Percentiles rank a stretch among this genome's conserved stretches.
Conservation (phyloP, 2,888 invertebrate genomes). For the Chalcosyrphus nemorum region DNA sequence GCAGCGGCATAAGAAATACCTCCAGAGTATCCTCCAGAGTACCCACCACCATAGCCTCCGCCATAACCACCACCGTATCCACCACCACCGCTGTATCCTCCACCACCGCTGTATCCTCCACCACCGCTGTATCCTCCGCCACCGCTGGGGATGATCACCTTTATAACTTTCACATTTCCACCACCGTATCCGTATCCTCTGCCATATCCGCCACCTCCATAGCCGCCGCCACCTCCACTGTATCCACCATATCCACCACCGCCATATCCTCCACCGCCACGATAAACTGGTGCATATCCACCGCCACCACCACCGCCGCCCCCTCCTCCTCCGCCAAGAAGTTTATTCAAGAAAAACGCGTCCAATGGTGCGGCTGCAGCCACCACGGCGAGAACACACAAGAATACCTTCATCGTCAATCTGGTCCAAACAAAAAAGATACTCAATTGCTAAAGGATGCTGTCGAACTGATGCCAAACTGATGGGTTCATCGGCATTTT, state of each 20-base stretch:
- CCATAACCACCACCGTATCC: slow-evolving; percentile 40
- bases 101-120: slow-evolving; percentile 33
- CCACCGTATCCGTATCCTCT: slow-evolving; percentile 33
- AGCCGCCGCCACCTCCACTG: slow-evolving; percentile 50
- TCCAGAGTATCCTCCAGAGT: slow-evolving; percentile 15
- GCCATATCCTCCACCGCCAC: slow-evolving; percentile 35
- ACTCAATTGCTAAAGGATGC: slow-evolving; percentile 52
- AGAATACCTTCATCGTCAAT: slow-evolving; percentile 55
- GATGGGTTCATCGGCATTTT: slow-evolving; percentile 38
- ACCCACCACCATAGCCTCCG: slow-evolving; percentile 48
- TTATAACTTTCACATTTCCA: slow-evolving; percentile 42
- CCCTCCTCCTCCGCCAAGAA: slow-evolving; percentile 21
- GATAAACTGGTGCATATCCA: slow-evolving; percentile 31
- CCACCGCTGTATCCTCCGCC: slow-evolving; percentile 37
- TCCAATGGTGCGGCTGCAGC: slow-evolving; percentile 61
- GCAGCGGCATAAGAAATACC: background rate
- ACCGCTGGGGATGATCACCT: slow-evolving; percentile 32
- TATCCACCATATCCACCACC: slow-evolving; percentile 28
- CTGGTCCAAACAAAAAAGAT: background rate
- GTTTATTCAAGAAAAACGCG: slow-evolving; percentile 64
- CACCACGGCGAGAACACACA: slow-evolving; percentile 65
- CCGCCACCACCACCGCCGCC: slow-evolving; percentile 39
- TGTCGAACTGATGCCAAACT: slow-evolving; percentile 58
- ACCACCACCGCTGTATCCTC: slow-evolving; percentile 36
- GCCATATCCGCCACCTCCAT: slow-evolving; percentile 43